Percentiles rank a stretch among this genome's conserved stretches.
These are phyloP conservation scores for Micrasema longulum DNA, from an alignment of 1,140 invertebrate genomes.

Conservation along the genomic window DNA sequence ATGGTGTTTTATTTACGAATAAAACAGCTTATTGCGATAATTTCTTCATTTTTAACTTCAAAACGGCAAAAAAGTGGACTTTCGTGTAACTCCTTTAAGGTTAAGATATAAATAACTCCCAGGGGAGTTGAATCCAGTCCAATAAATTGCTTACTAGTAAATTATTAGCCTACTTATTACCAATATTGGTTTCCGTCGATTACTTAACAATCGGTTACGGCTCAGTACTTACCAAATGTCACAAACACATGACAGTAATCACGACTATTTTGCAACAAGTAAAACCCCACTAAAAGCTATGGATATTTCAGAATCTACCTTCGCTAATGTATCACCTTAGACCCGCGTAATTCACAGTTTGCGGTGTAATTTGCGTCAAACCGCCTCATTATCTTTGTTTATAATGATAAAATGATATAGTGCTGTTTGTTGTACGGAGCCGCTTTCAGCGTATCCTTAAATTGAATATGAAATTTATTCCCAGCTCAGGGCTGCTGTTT, in stretches of 20 bases:
- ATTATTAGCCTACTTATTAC: neutral
- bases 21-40: no score
- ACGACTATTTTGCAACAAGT: neutral
- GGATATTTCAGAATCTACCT: slow-evolving; percentile 1
- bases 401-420: slow-evolving; percentile 37
- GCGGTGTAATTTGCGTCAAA: slow-evolving; percentile 17
- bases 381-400: slow-evolving; percentile 27
- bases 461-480: slow-evolving; percentile 24
- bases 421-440: neutral
- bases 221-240: neutral
- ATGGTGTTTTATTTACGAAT: no score
- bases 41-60: no score
- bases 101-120: no score
- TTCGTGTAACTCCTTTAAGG: no score
- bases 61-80: no score
- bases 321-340: slow-evolving; percentile 25
- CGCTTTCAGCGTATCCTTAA: slow-evolving; percentile 11
- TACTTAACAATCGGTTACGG: neutral
- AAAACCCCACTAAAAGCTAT: neutral
- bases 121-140: no score
- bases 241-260: neutral
- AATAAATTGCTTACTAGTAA: no score
- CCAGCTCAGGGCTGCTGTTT: slow-evolving; percentile 1
- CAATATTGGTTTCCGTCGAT: neutral
- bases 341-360: slow-evolving; percentile 1